A percentile compares a stretch with the other conserved stretches of the same genome.
Evolutionary conservation across 2,888 invertebrate species (phyloP).

Genomic region (Drosophila hamatofila): DNA sequence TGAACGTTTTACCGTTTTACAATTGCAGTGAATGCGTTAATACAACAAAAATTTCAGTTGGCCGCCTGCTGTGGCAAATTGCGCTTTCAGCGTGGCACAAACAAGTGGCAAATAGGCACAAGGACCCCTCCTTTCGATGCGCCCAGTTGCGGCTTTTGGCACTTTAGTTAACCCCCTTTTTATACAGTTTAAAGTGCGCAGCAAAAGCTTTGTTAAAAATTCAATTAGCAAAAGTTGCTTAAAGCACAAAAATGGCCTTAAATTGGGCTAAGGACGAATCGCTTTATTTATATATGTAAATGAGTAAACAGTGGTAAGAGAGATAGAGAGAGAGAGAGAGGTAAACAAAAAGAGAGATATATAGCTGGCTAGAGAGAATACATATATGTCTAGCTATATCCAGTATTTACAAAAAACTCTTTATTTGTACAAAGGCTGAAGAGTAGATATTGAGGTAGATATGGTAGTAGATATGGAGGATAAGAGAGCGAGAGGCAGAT

Average conservation of each 20-base stretch:
- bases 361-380: neutral
- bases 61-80: slow-evolving; percentile 14
- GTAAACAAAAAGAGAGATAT: neutral
- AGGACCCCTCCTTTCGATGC: slow-evolving; percentile 51
- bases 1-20: slow-evolving; percentile 6
- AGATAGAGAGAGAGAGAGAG: neutral
- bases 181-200: slow-evolving; percentile 23
- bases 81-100: slow-evolving; percentile 59
- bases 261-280: slow-evolving; percentile 3
- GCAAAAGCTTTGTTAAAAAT: slow-evolving; percentile 26
- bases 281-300: slow-evolving; percentile 2
- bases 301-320: neutral
- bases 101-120: slow-evolving; percentile 69
- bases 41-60: slow-evolving; percentile 30
- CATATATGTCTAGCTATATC: no score
- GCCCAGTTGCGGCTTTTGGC: slow-evolving; percentile 54
- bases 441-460: no score
- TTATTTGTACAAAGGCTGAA: no score
- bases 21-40: slow-evolving; percentile 27
- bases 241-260: slow-evolving; percentile 9
- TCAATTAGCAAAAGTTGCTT: slow-evolving; percentile 35
- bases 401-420: no score
- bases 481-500: no score
- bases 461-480: no score
- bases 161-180: slow-evolving; percentile 41